Evolutionary conservation across 2,113 vertebrate genomes (phyloP).

Genomic region (Sigmodon hispidus): DNA sequence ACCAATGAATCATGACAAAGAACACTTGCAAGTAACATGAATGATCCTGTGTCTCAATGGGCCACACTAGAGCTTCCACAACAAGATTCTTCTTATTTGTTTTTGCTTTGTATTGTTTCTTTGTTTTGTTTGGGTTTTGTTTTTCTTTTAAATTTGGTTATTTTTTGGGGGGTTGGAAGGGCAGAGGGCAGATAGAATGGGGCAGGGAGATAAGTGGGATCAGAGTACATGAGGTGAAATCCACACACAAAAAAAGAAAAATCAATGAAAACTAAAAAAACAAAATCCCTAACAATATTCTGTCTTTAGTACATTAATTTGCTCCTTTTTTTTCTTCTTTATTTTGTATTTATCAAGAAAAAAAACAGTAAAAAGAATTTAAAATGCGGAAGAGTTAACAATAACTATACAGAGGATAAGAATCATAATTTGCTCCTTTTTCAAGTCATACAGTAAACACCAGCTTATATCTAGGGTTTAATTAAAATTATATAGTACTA

Average conservation of each 20-base stretch:
- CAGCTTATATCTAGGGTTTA: not conserved
- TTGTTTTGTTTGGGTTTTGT: no score
- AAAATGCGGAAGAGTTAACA: no score
- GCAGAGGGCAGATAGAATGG: not conserved
- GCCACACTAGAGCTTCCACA: not conserved
- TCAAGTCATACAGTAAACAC: not conserved
- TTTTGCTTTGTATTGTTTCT: not conserved
- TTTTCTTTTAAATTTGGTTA: not conserved
- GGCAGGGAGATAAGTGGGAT: not conserved
- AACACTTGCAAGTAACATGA: not conserved
- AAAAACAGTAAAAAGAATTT: no score
- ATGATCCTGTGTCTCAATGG: not conserved
- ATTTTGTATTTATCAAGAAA: no score
- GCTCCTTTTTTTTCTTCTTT: not conserved
- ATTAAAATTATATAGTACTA: not conserved
- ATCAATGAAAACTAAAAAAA: not conserved
- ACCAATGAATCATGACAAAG: not conserved
- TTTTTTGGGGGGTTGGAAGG: not conserved
- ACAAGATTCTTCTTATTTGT: not conserved
- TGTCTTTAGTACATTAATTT: not conserved
- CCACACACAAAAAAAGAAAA: no score
- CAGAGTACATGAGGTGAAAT: not conserved
- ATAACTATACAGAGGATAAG: no score
- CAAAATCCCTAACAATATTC: not conserved
- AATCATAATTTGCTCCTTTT: not conserved